Evolutionary conservation across 2,113 vertebrate genomes (phyloP).

Genomic region (Coracopsis vasa): DNA sequence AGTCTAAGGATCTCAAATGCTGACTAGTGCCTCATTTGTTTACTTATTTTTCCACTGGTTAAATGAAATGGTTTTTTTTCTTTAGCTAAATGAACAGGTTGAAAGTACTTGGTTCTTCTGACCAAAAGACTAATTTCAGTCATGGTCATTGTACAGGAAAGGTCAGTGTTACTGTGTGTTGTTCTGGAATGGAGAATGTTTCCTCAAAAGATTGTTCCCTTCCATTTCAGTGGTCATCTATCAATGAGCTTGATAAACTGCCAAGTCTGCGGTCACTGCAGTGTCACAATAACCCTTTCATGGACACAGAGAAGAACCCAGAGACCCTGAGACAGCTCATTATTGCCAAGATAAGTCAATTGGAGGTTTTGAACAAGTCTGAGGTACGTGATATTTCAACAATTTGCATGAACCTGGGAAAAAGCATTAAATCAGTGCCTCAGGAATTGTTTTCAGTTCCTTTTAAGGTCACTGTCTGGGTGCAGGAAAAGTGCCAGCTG

Average conservation of each 20-base stretch:
- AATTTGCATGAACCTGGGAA: not conserved
- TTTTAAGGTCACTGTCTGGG: not conserved
- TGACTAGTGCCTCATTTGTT: not conserved
- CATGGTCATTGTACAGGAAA: not conserved
- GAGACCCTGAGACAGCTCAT: constrained; percentile 81
- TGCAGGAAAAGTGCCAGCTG: not conserved
- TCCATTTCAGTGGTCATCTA: constrained; percentile 83
- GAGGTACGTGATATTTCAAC: constrained; percentile 60
- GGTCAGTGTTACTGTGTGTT: not conserved
- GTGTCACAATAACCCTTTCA: constrained; percentile 80
- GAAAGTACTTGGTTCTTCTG: not conserved
- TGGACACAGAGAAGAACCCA: constrained; percentile 70
- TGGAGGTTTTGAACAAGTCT: constrained; percentile 80
- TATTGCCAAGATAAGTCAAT: constrained; percentile 82
- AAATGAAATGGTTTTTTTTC: not conserved
- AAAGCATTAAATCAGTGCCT: not conserved
- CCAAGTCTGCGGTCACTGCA: constrained; percentile 74
- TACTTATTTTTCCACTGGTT: not conserved
- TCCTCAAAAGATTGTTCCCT: not conserved
- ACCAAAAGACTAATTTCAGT: not conserved
- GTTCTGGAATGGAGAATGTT: not conserved
- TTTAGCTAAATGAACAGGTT: not conserved
- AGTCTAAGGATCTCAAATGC: not conserved
- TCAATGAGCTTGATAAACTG: constrained; percentile 90
- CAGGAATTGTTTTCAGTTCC: not conserved